phyloP scores from a whole-genome alignment of 2,113 vertebrate genomes.

The Phrynosoma blainvillii region DNA sequence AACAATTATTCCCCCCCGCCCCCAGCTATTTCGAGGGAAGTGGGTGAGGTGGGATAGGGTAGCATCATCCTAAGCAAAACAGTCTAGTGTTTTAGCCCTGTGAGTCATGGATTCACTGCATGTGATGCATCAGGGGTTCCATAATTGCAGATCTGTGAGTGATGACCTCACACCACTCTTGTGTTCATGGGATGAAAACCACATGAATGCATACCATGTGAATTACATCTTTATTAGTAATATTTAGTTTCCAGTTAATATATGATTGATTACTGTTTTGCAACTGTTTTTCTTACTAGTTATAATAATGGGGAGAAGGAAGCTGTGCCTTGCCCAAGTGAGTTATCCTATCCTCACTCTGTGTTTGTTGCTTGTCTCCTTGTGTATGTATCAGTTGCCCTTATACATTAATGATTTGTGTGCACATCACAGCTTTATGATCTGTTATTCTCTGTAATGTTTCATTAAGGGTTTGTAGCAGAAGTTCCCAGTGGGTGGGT shows the following conservation, averaged over 20 bases:
- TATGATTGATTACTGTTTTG: background rate
- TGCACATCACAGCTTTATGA: constrained; percentile 45
- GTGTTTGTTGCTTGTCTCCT: background rate
- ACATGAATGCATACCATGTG: background rate
- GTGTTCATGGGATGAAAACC: background rate
- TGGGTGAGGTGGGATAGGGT: background rate
- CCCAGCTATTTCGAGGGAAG: no score
- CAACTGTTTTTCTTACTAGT: background rate
- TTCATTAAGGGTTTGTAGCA: constrained; percentile 44
- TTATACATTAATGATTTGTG: constrained; percentile 5
- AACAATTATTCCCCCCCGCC: no score
- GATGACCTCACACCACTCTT: background rate
- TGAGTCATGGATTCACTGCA: background rate
- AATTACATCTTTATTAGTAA: background rate
- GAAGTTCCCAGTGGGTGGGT: constrained; percentile 30
- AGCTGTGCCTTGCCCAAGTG: background rate
- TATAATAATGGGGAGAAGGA: background rate
- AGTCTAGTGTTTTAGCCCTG: background rate
- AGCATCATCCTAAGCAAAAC: background rate
- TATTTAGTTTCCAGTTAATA: background rate
- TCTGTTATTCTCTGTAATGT: constrained; percentile 45
- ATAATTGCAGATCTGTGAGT: background rate
- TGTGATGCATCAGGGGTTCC: background rate
- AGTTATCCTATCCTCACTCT: background rate
- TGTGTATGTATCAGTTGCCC: background rate